Percentiles rank a stretch among this genome's conserved stretches.
phyloP scores from a whole-genome alignment of 2,797 vertebrate genomes.

The Anas bernieri region DNA sequence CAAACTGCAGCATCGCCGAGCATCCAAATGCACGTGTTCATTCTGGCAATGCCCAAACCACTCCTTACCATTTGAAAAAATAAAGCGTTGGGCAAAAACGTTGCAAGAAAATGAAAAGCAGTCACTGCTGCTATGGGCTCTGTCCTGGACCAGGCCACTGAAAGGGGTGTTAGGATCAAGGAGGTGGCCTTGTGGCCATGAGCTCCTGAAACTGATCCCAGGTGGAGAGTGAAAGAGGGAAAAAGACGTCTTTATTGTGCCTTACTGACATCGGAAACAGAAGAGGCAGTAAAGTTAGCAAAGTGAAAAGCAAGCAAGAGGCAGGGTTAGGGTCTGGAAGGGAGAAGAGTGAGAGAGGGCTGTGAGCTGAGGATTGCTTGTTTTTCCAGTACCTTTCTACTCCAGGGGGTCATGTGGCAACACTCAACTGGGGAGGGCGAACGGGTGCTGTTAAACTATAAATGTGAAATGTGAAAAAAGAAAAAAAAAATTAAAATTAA shows the following conservation, averaged over 20 bases:
- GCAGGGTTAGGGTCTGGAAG: conserved; percentile 63
- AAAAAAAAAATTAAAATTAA: conserved; percentile 70
- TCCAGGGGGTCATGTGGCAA: conserved; percentile 97
- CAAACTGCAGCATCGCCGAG: conserved; percentile 52
- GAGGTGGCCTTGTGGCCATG: background rate
- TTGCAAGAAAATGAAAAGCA: conserved; percentile 14
- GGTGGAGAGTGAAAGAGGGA: background rate
- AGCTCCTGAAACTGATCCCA: conserved; percentile 31
- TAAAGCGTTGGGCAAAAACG: conserved; percentile 40
- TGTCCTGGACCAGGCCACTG: background rate
- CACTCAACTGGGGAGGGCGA: conserved; percentile 95
- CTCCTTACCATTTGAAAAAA: conserved; percentile 14
- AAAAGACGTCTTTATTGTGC: background rate
- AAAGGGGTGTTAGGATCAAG: background rate
- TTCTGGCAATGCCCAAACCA: background rate
- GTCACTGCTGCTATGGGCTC: background rate
- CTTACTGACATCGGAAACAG: conserved; percentile 49
- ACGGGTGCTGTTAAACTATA: conserved; percentile 93
- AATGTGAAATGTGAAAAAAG: conserved; percentile 82
- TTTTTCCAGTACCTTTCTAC: conserved; percentile 95
- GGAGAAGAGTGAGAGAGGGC: conserved; percentile 65
- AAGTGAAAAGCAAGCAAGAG: conserved; percentile 76
- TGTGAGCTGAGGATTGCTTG: conserved; percentile 69
- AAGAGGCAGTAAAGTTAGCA: conserved; percentile 67
- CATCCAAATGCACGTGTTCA: background rate